These are phyloP conservation scores for Athene noctua DNA, from an alignment of 2,113 vertebrate genomes.

Conservation along the genomic window DNA sequence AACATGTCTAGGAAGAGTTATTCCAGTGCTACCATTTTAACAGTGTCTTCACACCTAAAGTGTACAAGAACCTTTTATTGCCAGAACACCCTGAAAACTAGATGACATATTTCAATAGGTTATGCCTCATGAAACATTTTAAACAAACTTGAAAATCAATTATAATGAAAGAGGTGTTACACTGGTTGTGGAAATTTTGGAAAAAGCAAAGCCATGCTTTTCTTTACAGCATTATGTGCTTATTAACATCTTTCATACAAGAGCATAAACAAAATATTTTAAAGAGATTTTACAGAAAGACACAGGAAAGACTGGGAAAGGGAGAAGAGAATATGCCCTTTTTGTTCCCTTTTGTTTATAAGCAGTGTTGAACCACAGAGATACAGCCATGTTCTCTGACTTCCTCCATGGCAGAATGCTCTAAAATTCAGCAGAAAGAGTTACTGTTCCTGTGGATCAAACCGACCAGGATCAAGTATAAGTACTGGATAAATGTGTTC, in stretches of 20 bases:
- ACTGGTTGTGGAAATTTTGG: background rate
- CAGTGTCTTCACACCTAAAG: background rate
- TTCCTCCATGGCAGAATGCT: background rate
- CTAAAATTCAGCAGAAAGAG: background rate
- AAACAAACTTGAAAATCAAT: slow-evolving; percentile 64
- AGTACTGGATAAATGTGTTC: background rate
- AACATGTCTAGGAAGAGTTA: background rate
- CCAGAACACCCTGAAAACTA: background rate
- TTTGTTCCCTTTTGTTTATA: background rate
- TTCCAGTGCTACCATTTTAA: slow-evolving; percentile 19
- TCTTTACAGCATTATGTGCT: background rate
- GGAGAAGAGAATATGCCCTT: background rate
- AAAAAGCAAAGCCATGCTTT: background rate
- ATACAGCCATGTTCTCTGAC: background rate
- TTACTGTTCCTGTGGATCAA: background rate
- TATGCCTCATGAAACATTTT: slow-evolving; percentile 17
- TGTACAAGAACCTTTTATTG: background rate
- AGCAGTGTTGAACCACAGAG: background rate
- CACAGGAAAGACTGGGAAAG: background rate
- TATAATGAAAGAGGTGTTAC: slow-evolving; percentile 12
- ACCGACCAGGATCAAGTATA: background rate
- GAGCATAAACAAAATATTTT: background rate
- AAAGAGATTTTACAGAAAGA: background rate
- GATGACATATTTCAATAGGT: slow-evolving; percentile 49
- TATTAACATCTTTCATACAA: background rate